Evolutionary conservation across 2,113 vertebrate species (phyloP), one percentile per base, ranked within the genome.

Genomic region (Bubo blakistoni): DNA sequence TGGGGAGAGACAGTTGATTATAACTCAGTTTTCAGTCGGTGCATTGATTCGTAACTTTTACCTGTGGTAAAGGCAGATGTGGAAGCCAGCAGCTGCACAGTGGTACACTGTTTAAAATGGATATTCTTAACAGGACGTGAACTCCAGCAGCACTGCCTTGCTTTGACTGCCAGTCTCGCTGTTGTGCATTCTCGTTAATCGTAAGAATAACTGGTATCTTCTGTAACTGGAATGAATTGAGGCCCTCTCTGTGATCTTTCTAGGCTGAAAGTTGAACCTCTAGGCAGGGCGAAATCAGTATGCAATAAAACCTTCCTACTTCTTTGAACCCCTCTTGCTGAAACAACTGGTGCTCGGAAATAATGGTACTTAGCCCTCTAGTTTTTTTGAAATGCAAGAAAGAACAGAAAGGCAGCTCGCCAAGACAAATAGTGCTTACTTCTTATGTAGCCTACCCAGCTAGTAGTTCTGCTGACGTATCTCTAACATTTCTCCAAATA

Each of bases 271-370:
- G 54, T 88, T 81, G 65, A 82, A 65, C 73, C 62, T 88, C 58
- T 76, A 78, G 89, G 72, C 93, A 84, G 86, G 71, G 85, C 82
- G 80, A 81, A 90, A 89, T 94, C 84, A 20, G 49, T 79, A 90
- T 93, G 92, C 93, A 97, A 97, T 97, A 97, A 97, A 97, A 97
- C 66, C 92, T 96, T 95, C 95, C 62, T 97, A 88, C 79, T 89
- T 65, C 82, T 97, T 94, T 92, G 59, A 88, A 70, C 42, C 46
- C 54, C 24, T 32, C 34, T 51, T 73, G 47, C 80, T 82, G 62
- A 44, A 72, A 49, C 17, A 63, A 7, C 10, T 76, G 19, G 3
- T 92, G 30, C 57, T 92, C 11, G 14, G 59, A 26, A 61, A 4
- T 11, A 15, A 21, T 15, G 36, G 25, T 47, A 13, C 15, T 67